Evolutionary conservation across 2,888 invertebrate genomes (phyloP).

Genomic region (Erebia aethiops): DNA sequence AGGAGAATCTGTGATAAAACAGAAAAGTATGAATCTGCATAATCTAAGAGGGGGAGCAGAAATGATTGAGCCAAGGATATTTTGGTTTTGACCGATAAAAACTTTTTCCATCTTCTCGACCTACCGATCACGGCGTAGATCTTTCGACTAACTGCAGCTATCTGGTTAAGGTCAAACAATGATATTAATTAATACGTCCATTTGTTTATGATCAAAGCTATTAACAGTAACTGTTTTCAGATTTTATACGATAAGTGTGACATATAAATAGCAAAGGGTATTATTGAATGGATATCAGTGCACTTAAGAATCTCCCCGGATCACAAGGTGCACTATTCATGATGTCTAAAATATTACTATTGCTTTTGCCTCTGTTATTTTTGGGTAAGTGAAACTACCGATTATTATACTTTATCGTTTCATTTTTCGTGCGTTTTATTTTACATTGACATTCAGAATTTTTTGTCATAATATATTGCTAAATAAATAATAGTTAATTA

Average conservation of each 20-base stretch:
- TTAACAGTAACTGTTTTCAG: background rate
- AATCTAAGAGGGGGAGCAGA: too few relatives aligned
- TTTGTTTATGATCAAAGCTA: constrained; percentile 3
- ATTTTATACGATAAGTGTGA: background rate
- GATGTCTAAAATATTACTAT: background rate
- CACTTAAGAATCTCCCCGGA: background rate
- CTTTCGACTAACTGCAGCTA: too few relatives aligned
- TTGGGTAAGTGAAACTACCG: background rate
- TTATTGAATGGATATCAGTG: background rate
- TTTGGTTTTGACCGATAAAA: too few relatives aligned
- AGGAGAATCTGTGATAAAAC: too few relatives aligned
- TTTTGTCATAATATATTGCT: too few relatives aligned
- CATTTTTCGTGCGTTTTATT: too few relatives aligned
- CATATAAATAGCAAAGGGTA: background rate
- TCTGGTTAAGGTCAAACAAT: background rate
- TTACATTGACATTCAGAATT: too few relatives aligned
- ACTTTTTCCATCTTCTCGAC: too few relatives aligned
- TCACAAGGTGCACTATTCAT: background rate
- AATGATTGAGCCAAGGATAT: too few relatives aligned
- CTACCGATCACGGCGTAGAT: too few relatives aligned
- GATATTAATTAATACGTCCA: background rate
- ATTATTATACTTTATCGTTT: background rate
- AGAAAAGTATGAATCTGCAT: too few relatives aligned
- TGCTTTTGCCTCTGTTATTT: constrained; percentile 4
- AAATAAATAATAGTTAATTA: too few relatives aligned